Percentiles rank a stretch among this genome's conserved stretches.
These are phyloP conservation scores for Hippoglossus hippoglossus DNA, from an alignment of 2,797 vertebrate genomes.

Conservation along the genomic window DNA sequence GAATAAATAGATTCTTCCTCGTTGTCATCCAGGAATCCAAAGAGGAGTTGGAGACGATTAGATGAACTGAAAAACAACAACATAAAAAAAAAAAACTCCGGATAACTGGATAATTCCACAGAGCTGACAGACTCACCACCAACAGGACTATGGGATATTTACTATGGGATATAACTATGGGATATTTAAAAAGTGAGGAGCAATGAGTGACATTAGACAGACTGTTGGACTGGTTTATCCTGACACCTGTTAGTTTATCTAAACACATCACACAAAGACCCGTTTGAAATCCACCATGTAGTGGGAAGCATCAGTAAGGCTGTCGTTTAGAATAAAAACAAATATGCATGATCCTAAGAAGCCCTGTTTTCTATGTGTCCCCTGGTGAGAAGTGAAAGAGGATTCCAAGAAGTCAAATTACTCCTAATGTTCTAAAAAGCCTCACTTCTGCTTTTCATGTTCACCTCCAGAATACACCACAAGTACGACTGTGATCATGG, in stretches of 20 bases:
- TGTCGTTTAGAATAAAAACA: background rate
- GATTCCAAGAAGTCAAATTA: constrained; percentile 3
- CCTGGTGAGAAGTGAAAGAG: constrained; percentile 26
- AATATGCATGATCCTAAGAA: constrained; percentile 2
- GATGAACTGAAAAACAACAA: constrained; percentile 16
- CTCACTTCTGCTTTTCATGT: background rate
- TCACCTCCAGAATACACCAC: constrained; percentile 1
- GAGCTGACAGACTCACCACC: background rate
- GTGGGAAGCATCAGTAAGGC: background rate
- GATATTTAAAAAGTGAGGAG: background rate
- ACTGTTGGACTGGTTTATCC: constrained; percentile 28
- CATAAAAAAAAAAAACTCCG: background rate
- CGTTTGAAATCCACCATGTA: background rate
- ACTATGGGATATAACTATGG: too few relatives aligned
- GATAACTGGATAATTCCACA: background rate
- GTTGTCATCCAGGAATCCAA: constrained; percentile 1
- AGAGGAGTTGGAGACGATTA: background rate
- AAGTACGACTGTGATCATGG: background rate
- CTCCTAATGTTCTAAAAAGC: constrained; percentile 5
- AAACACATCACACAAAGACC: too few relatives aligned
- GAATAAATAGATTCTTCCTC: background rate
- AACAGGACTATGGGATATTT: background rate
- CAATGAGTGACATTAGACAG: background rate
- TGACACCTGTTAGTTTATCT: background rate
- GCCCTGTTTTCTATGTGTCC: constrained; percentile 26